phyloP scores from a whole-genome alignment of 2,797 vertebrate genomes.

The Muscicapa striata region DNA sequence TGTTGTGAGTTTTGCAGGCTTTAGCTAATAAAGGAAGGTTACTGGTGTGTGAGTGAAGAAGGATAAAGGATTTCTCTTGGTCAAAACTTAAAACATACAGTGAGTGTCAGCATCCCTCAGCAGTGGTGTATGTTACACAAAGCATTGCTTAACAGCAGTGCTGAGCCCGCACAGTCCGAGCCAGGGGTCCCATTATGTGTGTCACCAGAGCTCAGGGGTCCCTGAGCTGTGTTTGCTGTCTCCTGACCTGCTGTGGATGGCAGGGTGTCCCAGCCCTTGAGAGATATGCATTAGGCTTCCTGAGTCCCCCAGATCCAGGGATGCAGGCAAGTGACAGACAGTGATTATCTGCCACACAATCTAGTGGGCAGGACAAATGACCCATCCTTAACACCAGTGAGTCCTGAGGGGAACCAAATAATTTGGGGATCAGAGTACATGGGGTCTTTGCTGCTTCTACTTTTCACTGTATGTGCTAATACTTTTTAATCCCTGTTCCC shows the following conservation, averaged over 20 bases:
- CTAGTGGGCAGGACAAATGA: rapidly evolving
- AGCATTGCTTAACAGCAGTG: neutral
- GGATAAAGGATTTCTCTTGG: neutral
- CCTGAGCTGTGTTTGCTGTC: neutral
- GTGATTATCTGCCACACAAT: neutral
- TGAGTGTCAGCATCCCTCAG: neutral
- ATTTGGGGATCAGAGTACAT: neutral
- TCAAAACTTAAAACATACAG: neutral
- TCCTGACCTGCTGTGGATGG: neutral
- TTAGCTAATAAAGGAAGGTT: neutral
- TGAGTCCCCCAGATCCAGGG: neutral
- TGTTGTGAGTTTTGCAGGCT: neutral
- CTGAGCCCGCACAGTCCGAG: rapidly evolving
- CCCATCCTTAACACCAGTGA: neutral
- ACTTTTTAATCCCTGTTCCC: neutral
- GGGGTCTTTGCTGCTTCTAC: neutral
- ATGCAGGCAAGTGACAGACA: neutral
- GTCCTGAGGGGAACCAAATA: neutral
- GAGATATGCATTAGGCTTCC: neutral
- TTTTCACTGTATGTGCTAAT: neutral
- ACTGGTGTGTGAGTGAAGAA: neutral
- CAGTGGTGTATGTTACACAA: rapidly evolving
- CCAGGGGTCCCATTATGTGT: rapidly evolving
- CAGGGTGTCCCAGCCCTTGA: neutral
- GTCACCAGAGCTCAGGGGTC: neutral